A percentile compares a stretch with the other conserved stretches of the same genome.
phyloP scores from a whole-genome alignment of 2,797 vertebrate genomes.

The Acomys russatus region DNA sequence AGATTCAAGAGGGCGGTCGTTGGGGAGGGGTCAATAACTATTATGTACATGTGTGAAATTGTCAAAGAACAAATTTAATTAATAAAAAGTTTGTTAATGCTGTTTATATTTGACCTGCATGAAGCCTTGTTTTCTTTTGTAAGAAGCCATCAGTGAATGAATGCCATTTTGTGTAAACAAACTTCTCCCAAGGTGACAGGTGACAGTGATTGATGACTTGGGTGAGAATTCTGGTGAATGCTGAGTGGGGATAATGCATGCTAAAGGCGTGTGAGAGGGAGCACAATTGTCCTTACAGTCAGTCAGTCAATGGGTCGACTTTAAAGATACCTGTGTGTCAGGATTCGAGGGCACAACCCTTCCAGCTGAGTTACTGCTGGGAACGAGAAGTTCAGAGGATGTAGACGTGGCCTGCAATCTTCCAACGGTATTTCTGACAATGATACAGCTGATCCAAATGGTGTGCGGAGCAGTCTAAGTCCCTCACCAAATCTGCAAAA shows the following conservation, averaged over 20 bases:
- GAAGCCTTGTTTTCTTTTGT: slow-evolving; percentile 71
- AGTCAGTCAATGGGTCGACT: neutral
- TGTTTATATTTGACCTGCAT: neutral
- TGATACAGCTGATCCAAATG: neutral
- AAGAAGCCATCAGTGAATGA: slow-evolving; percentile 66
- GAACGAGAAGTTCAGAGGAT: neutral
- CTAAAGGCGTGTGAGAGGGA: neutral
- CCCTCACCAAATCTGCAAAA: slow-evolving; percentile 40
- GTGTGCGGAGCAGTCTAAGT: neutral
- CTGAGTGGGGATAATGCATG: neutral
- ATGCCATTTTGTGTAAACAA: slow-evolving; percentile 63
- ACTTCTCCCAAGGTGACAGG: slow-evolving; percentile 63
- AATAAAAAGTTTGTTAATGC: neutral
- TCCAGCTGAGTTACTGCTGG: neutral
- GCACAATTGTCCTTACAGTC: slow-evolving; percentile 20
- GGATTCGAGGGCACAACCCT: neutral
- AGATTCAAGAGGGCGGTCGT: neutral
- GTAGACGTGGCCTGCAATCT: neutral
- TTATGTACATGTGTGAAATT: neutral
- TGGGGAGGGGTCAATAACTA: neutral
- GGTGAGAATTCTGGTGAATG: neutral
- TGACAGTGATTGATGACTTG: slow-evolving; percentile 66
- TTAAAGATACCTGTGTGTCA: neutral
- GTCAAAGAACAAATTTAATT: neutral
- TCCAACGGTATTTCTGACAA: neutral